These are phyloP conservation scores for Macrotrachela quadricornifera DNA, from an alignment of 1,140 invertebrate species.

Conservation along the genomic window DNA sequence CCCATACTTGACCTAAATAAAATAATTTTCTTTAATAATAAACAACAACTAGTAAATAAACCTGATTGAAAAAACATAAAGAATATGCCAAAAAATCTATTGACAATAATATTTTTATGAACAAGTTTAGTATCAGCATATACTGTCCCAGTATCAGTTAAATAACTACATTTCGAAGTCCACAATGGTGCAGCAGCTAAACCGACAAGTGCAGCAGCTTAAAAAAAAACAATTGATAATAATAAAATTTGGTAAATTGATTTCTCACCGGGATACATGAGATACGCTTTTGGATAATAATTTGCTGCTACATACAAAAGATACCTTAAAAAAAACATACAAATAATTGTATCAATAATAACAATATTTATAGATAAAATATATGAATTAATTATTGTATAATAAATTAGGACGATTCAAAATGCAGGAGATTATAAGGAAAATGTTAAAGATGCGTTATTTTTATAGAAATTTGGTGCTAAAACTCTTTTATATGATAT, in stretches of 20 bases:
- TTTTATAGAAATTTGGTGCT: no score
- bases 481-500: no score
- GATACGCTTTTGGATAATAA: constrained; percentile 53
- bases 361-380: no score
- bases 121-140: constrained; percentile 33
- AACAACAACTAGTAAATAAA: constrained; percentile 1
- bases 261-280: constrained; percentile 5
- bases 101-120: constrained; percentile 63
- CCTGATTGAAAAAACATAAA: constrained; percentile 87
- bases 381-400: no score
- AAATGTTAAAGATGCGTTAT: no score
- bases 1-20: constrained; percentile 36
- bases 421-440: no score
- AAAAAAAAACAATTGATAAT: background rate
- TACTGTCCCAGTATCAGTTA: constrained; percentile 70
- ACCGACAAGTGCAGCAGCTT: constrained; percentile 54
- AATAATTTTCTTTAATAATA: background rate
- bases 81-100: constrained; percentile 89
- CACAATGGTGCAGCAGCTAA: constrained; percentile 80
- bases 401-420: no score
- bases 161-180: constrained; percentile 80
- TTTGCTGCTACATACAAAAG: constrained; percentile 75
- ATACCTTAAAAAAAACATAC: no score
- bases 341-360: no score
- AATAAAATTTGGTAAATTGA: background rate